These are phyloP conservation scores for Pogonophryne albipinna DNA, from an alignment of 2,797 vertebrate genomes.

Conservation along the genomic window DNA sequence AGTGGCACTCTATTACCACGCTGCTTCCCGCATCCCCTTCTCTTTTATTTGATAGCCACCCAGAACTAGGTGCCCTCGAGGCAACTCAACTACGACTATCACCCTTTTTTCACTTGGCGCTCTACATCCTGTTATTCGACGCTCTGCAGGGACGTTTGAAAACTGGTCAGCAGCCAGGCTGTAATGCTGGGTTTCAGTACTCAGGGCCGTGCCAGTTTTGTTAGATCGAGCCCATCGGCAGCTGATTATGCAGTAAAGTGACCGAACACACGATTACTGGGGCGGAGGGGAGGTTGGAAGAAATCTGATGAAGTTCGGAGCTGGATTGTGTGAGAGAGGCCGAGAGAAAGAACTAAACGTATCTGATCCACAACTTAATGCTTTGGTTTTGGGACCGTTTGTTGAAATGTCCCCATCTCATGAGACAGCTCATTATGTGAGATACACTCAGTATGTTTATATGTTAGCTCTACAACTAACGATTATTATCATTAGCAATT, in stretches of 20 bases:
- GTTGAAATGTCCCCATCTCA: background rate
- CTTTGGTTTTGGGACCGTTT: constrained; percentile 3
- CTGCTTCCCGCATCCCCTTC: constrained; percentile 9
- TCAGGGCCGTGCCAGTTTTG: constrained; percentile 54
- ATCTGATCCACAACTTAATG: constrained; percentile 13
- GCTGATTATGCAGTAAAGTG: constrained; percentile 48
- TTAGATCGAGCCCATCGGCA: constrained; percentile 57
- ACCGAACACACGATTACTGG: constrained; percentile 7
- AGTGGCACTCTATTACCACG: constrained; percentile 2
- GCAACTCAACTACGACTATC: constrained; percentile 60
- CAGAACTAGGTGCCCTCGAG: constrained; percentile 26
- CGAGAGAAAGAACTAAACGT: constrained; percentile 27
- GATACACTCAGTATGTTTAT: background rate
- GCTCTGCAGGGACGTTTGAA: constrained; percentile 64
- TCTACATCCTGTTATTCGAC: constrained; percentile 81
- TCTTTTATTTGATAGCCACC: constrained; percentile 32
- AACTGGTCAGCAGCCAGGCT: constrained; percentile 69
- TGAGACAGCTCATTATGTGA: background rate
- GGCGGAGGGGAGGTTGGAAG: background rate
- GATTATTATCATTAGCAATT: too few species aligned
- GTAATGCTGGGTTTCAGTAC: constrained; percentile 67
- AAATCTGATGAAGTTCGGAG: constrained; percentile 45
- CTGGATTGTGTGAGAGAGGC: constrained; percentile 14
- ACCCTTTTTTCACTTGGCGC: constrained; percentile 67
- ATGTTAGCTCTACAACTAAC: background rate